Percentiles rank a stretch among this genome's conserved stretches.
Conservation (phyloP, 1,140 invertebrate species). For the Vollenhovia emeryi region DNA sequence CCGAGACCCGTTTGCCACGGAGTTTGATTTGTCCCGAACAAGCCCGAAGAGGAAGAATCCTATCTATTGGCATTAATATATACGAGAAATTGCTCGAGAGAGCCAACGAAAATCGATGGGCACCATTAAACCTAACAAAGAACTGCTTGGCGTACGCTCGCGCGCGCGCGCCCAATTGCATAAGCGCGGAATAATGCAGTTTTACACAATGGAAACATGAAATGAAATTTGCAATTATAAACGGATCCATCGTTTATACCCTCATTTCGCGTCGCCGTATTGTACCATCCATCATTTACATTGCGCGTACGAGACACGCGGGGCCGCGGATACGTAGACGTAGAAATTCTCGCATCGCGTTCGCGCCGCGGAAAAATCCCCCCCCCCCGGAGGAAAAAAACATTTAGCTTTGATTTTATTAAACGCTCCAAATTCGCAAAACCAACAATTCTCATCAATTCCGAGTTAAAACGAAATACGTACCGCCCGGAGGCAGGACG, state of each 20-base stretch:
- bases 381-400: neutral
- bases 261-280: slow-evolving; percentile 55
- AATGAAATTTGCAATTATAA: slow-evolving; percentile 62
- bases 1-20: slow-evolving; percentile 43
- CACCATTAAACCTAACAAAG: slow-evolving; percentile 59
- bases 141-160: slow-evolving; percentile 29
- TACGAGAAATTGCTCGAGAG: slow-evolving; percentile 54
- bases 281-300: slow-evolving; percentile 58
- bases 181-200: slow-evolving; percentile 58
- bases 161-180: slow-evolving; percentile 51
- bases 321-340: slow-evolving; percentile 29
- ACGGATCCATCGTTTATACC: slow-evolving; percentile 59
- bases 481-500: neutral
- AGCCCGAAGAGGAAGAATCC: slow-evolving; percentile 45
- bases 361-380: neutral
- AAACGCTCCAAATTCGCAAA: slow-evolving; percentile 39
- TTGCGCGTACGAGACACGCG: slow-evolving; percentile 49
- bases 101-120: slow-evolving; percentile 53
- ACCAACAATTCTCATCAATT: slow-evolving; percentile 55
- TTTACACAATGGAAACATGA: slow-evolving; percentile 59
- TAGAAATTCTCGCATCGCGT: slow-evolving; percentile 2
- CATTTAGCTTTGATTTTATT: slow-evolving; percentile 55
- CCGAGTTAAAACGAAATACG: slow-evolving; percentile 35
- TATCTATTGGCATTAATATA: slow-evolving; percentile 60
- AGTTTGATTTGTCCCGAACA: slow-evolving; percentile 58